Evolutionary conservation across 2,888 invertebrate species (phyloP).

Genomic region (Netelia virgata): DNA sequence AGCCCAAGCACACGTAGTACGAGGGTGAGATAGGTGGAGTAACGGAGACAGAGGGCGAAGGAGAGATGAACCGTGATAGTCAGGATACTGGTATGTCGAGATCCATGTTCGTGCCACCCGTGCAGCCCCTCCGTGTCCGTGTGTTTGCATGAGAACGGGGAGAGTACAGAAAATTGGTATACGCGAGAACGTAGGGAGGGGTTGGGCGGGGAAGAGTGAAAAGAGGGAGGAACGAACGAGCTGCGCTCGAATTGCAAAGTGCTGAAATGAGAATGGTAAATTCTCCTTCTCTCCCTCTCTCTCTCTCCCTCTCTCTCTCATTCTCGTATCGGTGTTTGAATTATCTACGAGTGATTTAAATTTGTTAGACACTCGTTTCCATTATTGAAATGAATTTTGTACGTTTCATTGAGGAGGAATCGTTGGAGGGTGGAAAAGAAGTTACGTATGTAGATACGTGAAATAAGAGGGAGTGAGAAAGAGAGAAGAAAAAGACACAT

Average conservation of each 20-base stretch:
- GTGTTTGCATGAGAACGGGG: slow-evolving; percentile 26
- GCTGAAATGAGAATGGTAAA: slow-evolving; percentile 57
- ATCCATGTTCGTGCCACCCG: slow-evolving; percentile 4
- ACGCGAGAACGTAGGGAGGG: slow-evolving; percentile 7
- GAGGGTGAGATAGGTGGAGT: slow-evolving; percentile 40
- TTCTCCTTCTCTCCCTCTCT: slow-evolving; percentile 20
- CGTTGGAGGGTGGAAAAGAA: neutral
- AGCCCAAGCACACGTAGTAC: slow-evolving; percentile 43
- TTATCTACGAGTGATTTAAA: slow-evolving; percentile 57
- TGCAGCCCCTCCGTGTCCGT: slow-evolving; percentile 13
- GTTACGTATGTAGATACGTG: neutral
- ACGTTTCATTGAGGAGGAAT: slow-evolving; percentile 58
- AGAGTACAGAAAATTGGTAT: slow-evolving; percentile 64
- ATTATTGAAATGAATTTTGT: slow-evolving; percentile 71
- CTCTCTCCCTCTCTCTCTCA: neutral
- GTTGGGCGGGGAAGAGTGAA: slow-evolving; percentile 21
- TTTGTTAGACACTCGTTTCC: slow-evolving; percentile 60
- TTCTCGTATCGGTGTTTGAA: slow-evolving; percentile 48
- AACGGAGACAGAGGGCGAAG: slow-evolving; percentile 7
- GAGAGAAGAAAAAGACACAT: neutral
- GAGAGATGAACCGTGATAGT: slow-evolving; percentile 61
- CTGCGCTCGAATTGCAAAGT: slow-evolving; percentile 43
- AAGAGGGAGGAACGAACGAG: slow-evolving; percentile 47
- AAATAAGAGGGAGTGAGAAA: too few relatives aligned
- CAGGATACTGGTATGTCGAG: slow-evolving; percentile 27